A percentile compares a stretch with the other conserved stretches of the same genome.
Evolutionary conservation across 2,888 invertebrate genomes (phyloP).

Genomic region (Belgica antarctica): DNA sequence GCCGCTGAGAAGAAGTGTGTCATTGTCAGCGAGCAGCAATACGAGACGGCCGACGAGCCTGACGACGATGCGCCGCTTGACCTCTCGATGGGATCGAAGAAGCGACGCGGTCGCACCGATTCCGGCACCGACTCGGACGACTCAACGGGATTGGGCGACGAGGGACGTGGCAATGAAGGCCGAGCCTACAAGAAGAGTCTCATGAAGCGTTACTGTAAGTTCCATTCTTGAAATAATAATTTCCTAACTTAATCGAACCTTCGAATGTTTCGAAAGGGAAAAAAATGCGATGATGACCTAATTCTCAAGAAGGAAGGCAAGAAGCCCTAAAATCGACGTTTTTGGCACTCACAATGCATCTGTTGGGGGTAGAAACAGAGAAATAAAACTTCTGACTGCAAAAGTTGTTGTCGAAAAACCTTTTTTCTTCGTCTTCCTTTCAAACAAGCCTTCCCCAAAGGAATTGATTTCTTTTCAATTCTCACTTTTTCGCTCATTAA

Average conservation of each 20-base stretch:
- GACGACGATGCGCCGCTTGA: constrained; percentile 74
- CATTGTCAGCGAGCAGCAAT: not conserved
- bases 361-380: constrained; percentile 7
- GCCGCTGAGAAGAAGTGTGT: not conserved
- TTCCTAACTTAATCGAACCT: not conserved
- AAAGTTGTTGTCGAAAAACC: not conserved
- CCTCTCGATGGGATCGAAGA: constrained; percentile 62
- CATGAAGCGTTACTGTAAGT: constrained; percentile 94
- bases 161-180: constrained; percentile 52
- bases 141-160: constrained; percentile 61
- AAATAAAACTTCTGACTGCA: not conserved
- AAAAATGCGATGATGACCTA: constrained; percentile 36
- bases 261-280: not conserved
- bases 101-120: constrained; percentile 59
- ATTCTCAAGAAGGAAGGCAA: constrained; percentile 32
- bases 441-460: not conserved
- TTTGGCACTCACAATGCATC: constrained; percentile 5
- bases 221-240: constrained; percentile 7
- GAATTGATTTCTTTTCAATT: not conserved
- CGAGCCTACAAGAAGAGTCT: constrained; percentile 86
- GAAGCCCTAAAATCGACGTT: not conserved
- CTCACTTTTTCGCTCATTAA: not conserved
- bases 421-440: constrained; percentile 13
- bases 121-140: constrained; percentile 80
- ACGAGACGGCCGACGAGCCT: constrained; percentile 48